Evolutionary conservation across 2,888 invertebrate genomes (phyloP).

Genomic region (Pyrrhia umbra): DNA sequence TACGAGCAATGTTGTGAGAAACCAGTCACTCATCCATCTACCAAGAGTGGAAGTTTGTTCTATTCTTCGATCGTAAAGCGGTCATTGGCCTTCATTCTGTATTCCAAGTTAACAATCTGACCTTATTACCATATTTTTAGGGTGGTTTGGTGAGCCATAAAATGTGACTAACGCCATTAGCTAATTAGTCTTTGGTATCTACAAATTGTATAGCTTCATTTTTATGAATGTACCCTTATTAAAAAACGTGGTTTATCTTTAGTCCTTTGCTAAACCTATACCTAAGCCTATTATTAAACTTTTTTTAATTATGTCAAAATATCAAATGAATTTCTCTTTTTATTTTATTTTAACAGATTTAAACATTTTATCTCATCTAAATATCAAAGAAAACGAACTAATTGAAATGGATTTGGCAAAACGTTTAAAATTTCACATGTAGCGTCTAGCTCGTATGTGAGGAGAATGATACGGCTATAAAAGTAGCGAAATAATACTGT

Average conservation of each 20-base stretch:
- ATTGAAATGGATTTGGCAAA: constrained; percentile 38
- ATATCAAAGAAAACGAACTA: constrained; percentile 26
- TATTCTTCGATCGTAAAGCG: neutral
- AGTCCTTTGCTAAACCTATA: too few species aligned
- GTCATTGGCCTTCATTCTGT: neutral
- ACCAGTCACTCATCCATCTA: neutral
- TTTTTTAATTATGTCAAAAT: neutral
- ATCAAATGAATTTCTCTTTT: neutral
- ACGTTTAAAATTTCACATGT: constrained; percentile 54
- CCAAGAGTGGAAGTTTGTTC: neutral
- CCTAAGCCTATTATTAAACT: too few species aligned
- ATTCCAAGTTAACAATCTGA: neutral
- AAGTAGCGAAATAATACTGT: constrained; percentile 19
- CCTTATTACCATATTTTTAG: neutral
- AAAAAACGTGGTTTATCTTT: too few species aligned
- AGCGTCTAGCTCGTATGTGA: constrained; percentile 28
- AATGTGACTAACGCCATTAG: neutral
- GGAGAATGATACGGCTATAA: constrained; percentile 28
- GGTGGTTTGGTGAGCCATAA: neutral
- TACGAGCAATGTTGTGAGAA: too few species aligned
- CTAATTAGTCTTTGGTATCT: constrained; percentile 15
- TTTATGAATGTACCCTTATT: too few species aligned
- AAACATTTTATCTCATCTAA: neutral
- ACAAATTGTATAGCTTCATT: constrained; percentile 9
- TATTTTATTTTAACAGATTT: neutral